Conservation (phyloP, 2,797 vertebrate genomes). For the Liparis tanakae region DNA sequence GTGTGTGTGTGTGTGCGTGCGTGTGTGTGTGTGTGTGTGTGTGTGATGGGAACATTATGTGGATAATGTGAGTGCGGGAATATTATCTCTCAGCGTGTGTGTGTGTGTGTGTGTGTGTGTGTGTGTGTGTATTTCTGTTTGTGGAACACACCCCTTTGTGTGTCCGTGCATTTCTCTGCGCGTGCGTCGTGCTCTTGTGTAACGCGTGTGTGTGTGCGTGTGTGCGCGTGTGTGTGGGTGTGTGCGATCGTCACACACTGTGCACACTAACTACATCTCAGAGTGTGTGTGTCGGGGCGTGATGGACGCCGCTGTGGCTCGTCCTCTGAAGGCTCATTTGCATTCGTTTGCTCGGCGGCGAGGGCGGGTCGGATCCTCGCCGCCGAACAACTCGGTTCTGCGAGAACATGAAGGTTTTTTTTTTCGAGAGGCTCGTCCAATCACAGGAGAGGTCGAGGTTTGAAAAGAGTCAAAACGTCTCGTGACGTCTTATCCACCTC, state of each 20-base stretch:
- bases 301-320: conserved; percentile 67
- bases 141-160: conserved; percentile 3
- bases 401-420: conserved; percentile 12
- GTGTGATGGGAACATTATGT: conserved; percentile 31
- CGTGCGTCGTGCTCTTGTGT: conserved; percentile 16
- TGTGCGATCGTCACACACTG: conserved; percentile 20
- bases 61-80: conserved; percentile 27
- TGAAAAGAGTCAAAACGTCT: conserved; percentile 1
- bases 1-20: conserved; percentile 22
- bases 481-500: conserved; percentile 3
- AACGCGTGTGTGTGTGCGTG: conserved; percentile 6
- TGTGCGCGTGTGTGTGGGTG: not conserved
- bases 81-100: conserved; percentile 11
- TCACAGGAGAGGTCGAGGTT: conserved; percentile 15
- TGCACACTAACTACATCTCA: conserved; percentile 58
- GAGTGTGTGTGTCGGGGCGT: conserved; percentile 60
- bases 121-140: conserved; percentile 10
- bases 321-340: conserved; percentile 70
- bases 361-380: conserved; percentile 59
- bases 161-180: conserved; percentile 15
- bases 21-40: conserved; percentile 4
- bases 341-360: conserved; percentile 70
- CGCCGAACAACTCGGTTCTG: conserved; percentile 44
- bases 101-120: not conserved
- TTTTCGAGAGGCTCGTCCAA: conserved; percentile 24